Evolutionary conservation across 2,888 invertebrate species (phyloP).

Genomic region (Bembecia ichneumoniformis): DNA sequence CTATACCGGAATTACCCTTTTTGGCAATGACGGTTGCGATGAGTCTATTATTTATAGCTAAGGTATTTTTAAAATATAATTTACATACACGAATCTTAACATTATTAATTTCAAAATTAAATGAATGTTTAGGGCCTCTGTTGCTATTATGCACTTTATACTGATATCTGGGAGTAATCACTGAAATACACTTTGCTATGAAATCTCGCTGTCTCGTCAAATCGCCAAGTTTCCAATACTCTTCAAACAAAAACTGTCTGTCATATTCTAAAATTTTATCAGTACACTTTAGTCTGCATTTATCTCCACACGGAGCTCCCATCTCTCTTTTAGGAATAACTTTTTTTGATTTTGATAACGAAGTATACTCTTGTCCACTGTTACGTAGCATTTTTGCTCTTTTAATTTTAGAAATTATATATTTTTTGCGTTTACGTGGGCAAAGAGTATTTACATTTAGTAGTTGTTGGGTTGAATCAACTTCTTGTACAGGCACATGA

Average conservation of each 20-base stretch:
- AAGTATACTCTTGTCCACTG: not conserved
- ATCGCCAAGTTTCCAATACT: not conserved
- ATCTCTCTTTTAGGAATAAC: not conserved
- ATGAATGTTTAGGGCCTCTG: not conserved
- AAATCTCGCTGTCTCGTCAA: not conserved
- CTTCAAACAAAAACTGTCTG: not conserved
- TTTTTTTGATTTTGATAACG: not conserved
- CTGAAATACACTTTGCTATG: too few relatives aligned
- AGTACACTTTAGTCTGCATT: not conserved
- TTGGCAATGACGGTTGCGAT: conserved; percentile 1
- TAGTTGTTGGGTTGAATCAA: too few relatives aligned
- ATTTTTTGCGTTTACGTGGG: too few relatives aligned
- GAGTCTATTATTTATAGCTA: conserved; percentile 1
- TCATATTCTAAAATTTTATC: not conserved
- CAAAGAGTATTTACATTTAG: too few relatives aligned
- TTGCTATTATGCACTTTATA: conserved; percentile 2
- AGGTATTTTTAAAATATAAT: not conserved
- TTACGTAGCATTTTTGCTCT: not conserved
- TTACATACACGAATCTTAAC: not conserved
- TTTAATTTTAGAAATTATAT: too few relatives aligned
- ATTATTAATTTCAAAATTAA: not conserved
- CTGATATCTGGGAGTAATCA: too few relatives aligned
- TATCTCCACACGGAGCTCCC: not conserved
- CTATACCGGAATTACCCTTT: not conserved
- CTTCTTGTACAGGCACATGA: too few relatives aligned